Conservation (phyloP, 2,888 invertebrate species). For the Sicus ferrugineus region DNA sequence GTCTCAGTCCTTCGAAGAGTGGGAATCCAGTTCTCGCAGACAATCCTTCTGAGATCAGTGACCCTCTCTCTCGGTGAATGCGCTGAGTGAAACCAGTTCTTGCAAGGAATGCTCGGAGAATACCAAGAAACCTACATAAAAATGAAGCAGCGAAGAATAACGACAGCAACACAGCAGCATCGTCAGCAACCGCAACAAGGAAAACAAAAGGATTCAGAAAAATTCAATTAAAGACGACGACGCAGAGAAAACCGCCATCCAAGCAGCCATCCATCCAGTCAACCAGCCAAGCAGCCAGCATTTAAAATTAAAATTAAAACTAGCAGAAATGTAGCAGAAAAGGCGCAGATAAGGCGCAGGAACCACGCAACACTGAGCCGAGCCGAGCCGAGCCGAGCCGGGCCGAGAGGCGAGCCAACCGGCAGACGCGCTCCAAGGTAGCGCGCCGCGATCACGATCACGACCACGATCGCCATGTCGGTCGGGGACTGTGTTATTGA, state of each 20-base stretch:
- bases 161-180: not conserved
- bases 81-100: not conserved
- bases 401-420: too few species aligned
- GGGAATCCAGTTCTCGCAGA: not conserved
- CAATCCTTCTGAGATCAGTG: not conserved
- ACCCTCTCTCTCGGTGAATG: not conserved
- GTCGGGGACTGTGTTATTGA: conserved; percentile 53
- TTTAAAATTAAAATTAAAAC: conserved; percentile 16
- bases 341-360: conserved; percentile 21
- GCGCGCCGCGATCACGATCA: too few species aligned
- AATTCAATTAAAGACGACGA: conserved; percentile 16
- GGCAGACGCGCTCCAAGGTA: conserved; percentile 16
- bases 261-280: too few species aligned
- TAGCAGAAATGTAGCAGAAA: not conserved
- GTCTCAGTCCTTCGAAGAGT: not conserved
- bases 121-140: not conserved
- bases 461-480: not conserved
- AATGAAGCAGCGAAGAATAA: not conserved
- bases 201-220: not conserved
- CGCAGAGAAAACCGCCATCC: too few species aligned
- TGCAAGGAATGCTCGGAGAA: conserved; percentile 4
- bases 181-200: not conserved
- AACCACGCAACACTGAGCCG: conserved; percentile 21
- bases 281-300: conserved; percentile 5
- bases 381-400: not conserved